phyloP scores from a whole-genome alignment of 2,113 vertebrate species.

The Heteronetta atricapilla region DNA sequence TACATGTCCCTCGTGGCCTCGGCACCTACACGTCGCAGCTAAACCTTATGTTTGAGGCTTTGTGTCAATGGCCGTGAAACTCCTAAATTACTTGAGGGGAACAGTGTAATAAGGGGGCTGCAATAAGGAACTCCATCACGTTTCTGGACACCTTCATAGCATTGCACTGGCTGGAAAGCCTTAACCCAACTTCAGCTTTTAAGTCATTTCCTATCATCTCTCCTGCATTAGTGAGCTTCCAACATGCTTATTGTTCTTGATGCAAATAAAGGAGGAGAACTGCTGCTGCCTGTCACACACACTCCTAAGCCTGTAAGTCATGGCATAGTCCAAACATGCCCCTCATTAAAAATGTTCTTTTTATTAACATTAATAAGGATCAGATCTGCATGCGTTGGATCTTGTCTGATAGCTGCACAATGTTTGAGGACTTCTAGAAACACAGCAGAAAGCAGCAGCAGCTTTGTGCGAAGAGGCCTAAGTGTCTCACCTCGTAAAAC shows the following conservation, averaged over 20 bases:
- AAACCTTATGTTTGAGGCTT: background rate
- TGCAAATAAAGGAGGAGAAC: background rate
- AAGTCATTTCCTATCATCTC: background rate
- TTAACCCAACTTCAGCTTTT: background rate
- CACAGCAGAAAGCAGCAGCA: background rate
- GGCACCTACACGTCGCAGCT: background rate
- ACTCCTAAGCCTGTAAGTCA: background rate
- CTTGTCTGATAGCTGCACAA: background rate
- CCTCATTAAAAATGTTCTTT: background rate
- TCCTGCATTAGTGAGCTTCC: background rate
- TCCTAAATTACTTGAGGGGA: background rate
- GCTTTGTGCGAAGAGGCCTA: background rate
- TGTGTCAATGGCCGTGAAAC: background rate
- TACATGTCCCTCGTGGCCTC: background rate
- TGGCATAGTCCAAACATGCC: background rate
- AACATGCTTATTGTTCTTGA: background rate
- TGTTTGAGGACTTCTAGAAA: background rate
- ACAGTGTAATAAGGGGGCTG: background rate
- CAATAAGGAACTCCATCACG: background rate
- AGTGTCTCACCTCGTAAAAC: conserved; percentile 11
- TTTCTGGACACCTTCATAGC: background rate
- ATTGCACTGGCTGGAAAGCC: background rate
- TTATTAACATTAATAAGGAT: background rate
- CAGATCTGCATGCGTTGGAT: background rate
- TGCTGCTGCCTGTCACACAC: background rate